A percentile compares a stretch with the other conserved stretches of the same genome.
Evolutionary conservation across 53 echinoderm and acorn worm genomes (phyloP).

Genomic region (Stichopus horrens): DNA sequence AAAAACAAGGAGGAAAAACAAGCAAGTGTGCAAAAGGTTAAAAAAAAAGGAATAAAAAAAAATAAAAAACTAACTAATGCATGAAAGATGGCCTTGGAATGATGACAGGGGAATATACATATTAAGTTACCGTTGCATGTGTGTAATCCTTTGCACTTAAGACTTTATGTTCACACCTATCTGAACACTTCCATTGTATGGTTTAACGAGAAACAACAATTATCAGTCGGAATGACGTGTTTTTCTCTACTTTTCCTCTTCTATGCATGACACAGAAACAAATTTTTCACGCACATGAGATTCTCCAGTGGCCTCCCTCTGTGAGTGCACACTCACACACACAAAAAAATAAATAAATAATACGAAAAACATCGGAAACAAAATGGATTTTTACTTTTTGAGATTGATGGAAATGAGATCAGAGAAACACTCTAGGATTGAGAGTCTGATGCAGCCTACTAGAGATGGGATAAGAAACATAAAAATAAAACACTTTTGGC

Average conservation of each 20-base stretch:
- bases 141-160: slow-evolving; percentile 25
- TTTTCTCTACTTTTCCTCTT: slow-evolving; percentile 14
- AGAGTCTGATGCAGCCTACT: too few relatives aligned
- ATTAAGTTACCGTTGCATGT: background rate
- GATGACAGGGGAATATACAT: slow-evolving; percentile 12
- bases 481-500: too few relatives aligned
- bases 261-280: background rate
- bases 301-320: slow-evolving; percentile 14
- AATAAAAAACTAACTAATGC: too few relatives aligned
- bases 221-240: slow-evolving; percentile 37
- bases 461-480: too few relatives aligned
- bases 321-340: background rate
- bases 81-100: slow-evolving; percentile 26
- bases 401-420: too few relatives aligned
- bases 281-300: slow-evolving; percentile 44
- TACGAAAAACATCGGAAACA: background rate
- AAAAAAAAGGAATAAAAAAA: background rate
- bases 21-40: background rate
- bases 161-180: slow-evolving; percentile 37
- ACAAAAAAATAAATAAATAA: background rate
- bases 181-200: slow-evolving; percentile 43
- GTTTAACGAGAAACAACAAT: slow-evolving; percentile 48
- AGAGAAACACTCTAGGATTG: too few relatives aligned
- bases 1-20: background rate
- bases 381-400: background rate